Evolutionary conservation across 1,140 invertebrate species (phyloP).

Genomic region (Nixonia krombeini): DNA sequence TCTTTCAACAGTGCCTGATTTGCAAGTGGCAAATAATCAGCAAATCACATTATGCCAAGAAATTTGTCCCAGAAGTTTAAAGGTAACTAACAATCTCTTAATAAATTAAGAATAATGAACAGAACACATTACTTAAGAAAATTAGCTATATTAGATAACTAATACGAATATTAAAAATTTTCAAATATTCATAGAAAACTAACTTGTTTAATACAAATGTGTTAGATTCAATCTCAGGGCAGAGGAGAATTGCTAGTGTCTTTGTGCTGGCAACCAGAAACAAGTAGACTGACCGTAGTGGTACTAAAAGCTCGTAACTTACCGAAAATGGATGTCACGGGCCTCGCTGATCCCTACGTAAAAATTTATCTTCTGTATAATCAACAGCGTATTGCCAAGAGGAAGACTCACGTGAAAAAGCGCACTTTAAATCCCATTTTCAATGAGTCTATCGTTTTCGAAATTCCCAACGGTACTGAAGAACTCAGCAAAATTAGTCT

Average conservation of each 20-base stretch:
- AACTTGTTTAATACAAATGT: slow-evolving; percentile 32
- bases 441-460: slow-evolving; percentile 96
- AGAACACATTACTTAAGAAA: too few relatives aligned
- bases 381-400: slow-evolving; percentile 97
- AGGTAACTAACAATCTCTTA: slow-evolving; percentile 71
- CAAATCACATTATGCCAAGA: slow-evolving; percentile 84
- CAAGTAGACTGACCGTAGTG: slow-evolving; percentile 89
- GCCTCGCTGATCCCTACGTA: slow-evolving; percentile 94
- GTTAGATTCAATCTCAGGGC: slow-evolving; percentile 87
- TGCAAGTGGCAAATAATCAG: slow-evolving; percentile 84
- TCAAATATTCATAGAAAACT: too few relatives aligned
- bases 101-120: too few relatives aligned
- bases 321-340: slow-evolving; percentile 96
- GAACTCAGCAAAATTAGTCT: slow-evolving; percentile 91
- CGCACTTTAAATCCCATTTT: slow-evolving; percentile 97
- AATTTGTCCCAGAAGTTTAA: slow-evolving; percentile 88
- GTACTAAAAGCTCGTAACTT: slow-evolving; percentile 94
- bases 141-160: too few relatives aligned
- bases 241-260: slow-evolving; percentile 93
- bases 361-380: slow-evolving; percentile 98
- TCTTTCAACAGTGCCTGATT: slow-evolving; percentile 80
- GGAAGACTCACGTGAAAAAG: slow-evolving; percentile 99
- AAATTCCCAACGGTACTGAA: slow-evolving; percentile 83
- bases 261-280: slow-evolving; percentile 94
- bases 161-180: too few relatives aligned